A percentile compares a stretch with the other conserved stretches of the same genome.
These are phyloP conservation scores for Pyrocephalus nanus DNA, from an alignment of 2,797 vertebrate species.

Conservation along the genomic window DNA sequence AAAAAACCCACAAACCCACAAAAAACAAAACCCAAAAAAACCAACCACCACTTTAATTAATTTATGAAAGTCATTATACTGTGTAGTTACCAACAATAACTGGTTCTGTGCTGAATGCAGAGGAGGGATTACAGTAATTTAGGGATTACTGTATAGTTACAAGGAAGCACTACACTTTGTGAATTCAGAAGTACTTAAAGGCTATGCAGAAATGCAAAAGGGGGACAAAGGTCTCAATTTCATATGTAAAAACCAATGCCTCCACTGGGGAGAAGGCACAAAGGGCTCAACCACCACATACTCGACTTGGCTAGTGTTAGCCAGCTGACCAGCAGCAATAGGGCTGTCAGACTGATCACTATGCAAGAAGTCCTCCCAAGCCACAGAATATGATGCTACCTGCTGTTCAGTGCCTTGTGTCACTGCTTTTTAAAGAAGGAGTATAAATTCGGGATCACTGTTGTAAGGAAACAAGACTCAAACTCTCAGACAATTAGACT, in stretches of 20 bases:
- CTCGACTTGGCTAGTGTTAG: accelerated
- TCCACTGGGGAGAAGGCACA: background rate
- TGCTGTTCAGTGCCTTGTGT: background rate
- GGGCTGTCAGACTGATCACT: background rate
- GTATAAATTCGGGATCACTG: background rate
- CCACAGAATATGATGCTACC: background rate
- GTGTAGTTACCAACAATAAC: conserved; percentile 37
- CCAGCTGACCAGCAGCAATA: background rate
- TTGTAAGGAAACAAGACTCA: background rate
- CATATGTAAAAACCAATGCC: background rate
- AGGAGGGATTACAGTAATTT: conserved; percentile 48
- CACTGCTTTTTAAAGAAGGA: background rate
- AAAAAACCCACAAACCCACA: background rate
- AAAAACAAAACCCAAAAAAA: no score
- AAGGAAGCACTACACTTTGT: conserved; percentile 37
- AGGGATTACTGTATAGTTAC: conserved; percentile 55
- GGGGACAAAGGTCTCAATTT: background rate
- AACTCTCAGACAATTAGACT: background rate
- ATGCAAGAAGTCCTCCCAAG: background rate
- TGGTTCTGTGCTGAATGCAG: conserved; percentile 33
- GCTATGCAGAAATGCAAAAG: conserved; percentile 14
- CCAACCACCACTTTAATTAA: conserved; percentile 19
- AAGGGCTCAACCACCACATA: background rate
- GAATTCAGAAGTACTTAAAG: conserved; percentile 23
- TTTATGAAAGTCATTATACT: conserved; percentile 45